These are phyloP conservation scores for Bolinopsis microptera DNA, from an alignment of 37 sponge, comb jelly and placozoan genomes.

Conservation along the genomic window DNA sequence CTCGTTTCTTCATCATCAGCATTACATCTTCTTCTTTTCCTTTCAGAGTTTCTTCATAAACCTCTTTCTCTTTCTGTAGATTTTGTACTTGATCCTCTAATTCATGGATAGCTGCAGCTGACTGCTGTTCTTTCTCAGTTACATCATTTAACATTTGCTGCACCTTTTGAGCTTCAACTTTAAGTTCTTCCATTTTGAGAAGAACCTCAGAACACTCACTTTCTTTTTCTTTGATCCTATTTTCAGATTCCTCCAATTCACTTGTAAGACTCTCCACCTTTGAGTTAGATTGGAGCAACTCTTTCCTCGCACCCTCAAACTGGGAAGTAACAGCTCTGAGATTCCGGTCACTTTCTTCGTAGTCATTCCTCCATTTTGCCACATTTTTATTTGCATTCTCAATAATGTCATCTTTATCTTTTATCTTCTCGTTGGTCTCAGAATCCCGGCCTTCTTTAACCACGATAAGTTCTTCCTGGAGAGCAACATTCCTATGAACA, in stretches of 20 bases:
- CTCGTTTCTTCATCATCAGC: conserved; percentile 3
- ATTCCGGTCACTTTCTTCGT: neutral
- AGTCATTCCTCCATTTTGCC: neutral
- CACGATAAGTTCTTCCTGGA: neutral
- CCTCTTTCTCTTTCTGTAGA: neutral
- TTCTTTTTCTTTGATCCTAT: neutral
- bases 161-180: neutral
- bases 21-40: conserved; percentile 20
- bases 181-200: neutral
- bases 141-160: neutral
- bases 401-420: neutral
- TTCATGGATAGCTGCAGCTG: neutral
- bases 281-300: neutral
- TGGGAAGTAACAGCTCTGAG: neutral
- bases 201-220: neutral
- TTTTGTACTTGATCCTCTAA: neutral
- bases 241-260: neutral
- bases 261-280: neutral
- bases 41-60: neutral
- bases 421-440: neutral
- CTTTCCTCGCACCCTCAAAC: neutral
- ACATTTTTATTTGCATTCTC: neutral
- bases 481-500: neutral
- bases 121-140: neutral
- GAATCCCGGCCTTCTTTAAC: conserved; percentile 3